These are phyloP conservation scores for Aphelocoma californica DNA, from an alignment of 2,797 vertebrate genomes.

Conservation along the genomic window DNA sequence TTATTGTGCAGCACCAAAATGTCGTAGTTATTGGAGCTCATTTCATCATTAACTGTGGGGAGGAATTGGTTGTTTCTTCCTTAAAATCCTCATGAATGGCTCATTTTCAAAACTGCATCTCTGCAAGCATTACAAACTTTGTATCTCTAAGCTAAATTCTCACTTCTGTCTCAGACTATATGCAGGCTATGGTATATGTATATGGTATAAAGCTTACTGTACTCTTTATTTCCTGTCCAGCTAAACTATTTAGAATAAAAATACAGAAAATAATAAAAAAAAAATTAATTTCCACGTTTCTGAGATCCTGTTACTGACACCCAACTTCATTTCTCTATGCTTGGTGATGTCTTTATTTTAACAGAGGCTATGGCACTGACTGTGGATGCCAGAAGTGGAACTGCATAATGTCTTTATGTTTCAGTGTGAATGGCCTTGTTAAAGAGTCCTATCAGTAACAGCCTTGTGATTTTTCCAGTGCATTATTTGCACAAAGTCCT, in stretches of 20 bases:
- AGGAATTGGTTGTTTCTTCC: neutral
- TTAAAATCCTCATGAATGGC: neutral
- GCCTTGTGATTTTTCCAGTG: neutral
- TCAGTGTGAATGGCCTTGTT: neutral
- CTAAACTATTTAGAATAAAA: neutral
- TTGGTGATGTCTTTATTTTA: neutral
- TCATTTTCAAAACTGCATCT: neutral
- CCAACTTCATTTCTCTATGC: neutral
- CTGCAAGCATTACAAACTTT: neutral
- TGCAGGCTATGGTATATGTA: neutral
- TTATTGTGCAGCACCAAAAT: neutral
- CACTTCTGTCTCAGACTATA: neutral
- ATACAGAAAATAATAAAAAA: neutral
- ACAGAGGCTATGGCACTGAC: neutral
- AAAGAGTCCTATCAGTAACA: neutral
- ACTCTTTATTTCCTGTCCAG: neutral
- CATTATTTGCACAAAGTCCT: neutral
- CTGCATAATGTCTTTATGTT: rapidly evolving
- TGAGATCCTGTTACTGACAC: neutral
- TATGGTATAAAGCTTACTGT: neutral
- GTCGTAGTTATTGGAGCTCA: neutral
- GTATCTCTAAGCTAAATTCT: neutral
- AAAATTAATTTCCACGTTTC: neutral
- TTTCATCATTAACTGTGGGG: neutral
- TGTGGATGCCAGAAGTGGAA: neutral